These are phyloP conservation scores for Zaprionus inermis DNA, from an alignment of 1,140 invertebrate genomes.

Conservation along the genomic window DNA sequence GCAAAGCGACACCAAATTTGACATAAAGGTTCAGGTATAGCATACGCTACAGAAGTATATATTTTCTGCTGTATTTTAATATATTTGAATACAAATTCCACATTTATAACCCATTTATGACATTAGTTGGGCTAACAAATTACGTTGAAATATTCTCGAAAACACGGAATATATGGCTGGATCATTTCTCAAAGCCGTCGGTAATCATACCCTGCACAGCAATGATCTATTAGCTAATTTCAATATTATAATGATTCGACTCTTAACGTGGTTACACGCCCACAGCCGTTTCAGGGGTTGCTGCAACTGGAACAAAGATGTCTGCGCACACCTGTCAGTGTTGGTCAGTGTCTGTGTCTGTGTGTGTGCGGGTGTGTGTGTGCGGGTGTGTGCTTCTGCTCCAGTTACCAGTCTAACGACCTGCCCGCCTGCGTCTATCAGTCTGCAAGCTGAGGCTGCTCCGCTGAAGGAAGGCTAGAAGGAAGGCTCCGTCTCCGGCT, in stretches of 20 bases:
- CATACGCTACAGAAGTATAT: too few relatives aligned
- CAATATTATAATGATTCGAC: constrained; percentile 31
- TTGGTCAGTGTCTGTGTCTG: constrained; percentile 9
- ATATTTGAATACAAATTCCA: too few relatives aligned
- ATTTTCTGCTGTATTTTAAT: too few relatives aligned
- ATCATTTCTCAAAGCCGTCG: too few relatives aligned
- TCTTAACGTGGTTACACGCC: neutral
- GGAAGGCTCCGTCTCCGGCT: constrained; percentile 3
- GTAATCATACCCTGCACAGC: neutral
- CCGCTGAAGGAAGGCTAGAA: neutral
- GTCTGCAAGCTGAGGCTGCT: neutral
- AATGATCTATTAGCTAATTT: constrained; percentile 34
- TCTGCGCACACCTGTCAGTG: constrained; percentile 28
- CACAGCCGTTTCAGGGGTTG: neutral
- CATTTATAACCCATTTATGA: too few relatives aligned
- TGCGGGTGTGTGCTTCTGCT: constrained; percentile 12
- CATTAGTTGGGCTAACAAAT: too few relatives aligned
- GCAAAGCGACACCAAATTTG: too few relatives aligned
- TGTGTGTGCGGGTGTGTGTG: neutral
- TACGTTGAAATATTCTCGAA: too few relatives aligned
- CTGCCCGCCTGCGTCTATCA: neutral
- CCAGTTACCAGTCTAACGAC: constrained; percentile 20
- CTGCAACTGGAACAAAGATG: neutral
- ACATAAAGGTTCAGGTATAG: too few relatives aligned
- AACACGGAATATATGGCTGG: too few relatives aligned